Conservation (phyloP, 2,888 invertebrate genomes). For the Buathra laborator region DNA sequence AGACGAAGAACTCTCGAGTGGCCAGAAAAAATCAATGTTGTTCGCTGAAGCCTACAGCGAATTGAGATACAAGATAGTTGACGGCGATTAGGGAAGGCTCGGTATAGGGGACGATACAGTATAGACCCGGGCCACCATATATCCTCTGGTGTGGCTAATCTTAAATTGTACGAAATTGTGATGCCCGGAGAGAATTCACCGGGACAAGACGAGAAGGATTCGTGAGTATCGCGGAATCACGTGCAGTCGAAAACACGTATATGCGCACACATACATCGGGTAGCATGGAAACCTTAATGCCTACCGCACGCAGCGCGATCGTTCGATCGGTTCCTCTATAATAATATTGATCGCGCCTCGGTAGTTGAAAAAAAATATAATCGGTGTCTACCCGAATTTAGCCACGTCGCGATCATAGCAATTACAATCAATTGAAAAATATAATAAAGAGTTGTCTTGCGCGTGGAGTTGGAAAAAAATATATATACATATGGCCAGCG, state of each 20-base stretch:
- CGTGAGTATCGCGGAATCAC: slow-evolving; percentile 58
- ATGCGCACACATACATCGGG: slow-evolving; percentile 9
- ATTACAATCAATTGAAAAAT: slow-evolving; percentile 61
- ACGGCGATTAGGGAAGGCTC: slow-evolving; percentile 64
- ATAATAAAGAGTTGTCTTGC: slow-evolving; percentile 29
- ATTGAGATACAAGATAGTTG: slow-evolving; percentile 78
- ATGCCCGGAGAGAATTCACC: slow-evolving; percentile 65
- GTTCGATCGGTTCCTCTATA: slow-evolving; percentile 52
- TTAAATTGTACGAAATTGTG: slow-evolving; percentile 74
- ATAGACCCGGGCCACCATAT: slow-evolving; percentile 41
- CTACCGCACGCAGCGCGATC: slow-evolving; percentile 51
- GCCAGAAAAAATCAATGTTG: slow-evolving; percentile 77
- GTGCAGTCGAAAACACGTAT: slow-evolving; percentile 12
- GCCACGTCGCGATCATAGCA: slow-evolving; percentile 61
- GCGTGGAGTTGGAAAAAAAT: slow-evolving; percentile 16
- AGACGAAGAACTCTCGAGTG: slow-evolving; percentile 63
- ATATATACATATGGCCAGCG: slow-evolving; percentile 15
- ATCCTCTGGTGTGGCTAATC: slow-evolving; percentile 76
- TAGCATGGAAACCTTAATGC: slow-evolving; percentile 53
- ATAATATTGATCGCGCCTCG: slow-evolving; percentile 62
- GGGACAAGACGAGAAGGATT: slow-evolving; percentile 30
- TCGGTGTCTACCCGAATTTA: slow-evolving; percentile 51
- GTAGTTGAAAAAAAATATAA: slow-evolving; percentile 46
- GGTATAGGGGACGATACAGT: slow-evolving; percentile 2
- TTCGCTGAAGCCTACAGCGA: slow-evolving; percentile 70